Base-by-base conservation (phyloP, 1,140 invertebrate species). In the Heliconius congener region DNA sequence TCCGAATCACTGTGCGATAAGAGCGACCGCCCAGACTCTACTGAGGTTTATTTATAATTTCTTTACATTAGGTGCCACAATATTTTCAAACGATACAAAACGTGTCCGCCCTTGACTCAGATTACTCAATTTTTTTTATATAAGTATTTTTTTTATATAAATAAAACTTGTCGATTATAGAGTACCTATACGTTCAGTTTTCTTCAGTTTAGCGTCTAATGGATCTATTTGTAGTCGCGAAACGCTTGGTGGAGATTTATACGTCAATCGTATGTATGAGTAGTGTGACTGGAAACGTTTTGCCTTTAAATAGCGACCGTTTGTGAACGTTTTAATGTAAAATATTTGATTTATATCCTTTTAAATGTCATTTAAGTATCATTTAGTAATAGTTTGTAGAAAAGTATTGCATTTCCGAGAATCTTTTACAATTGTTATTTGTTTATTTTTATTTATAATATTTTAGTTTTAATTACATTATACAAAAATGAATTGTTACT, bases 21-120 rank as follows among this genome's bases (percentile, higher is more conserved):
- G 74, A 75, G 37, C 81, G 83, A 78, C 71, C 83, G 85, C 73
- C 84, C 81, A 76, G 80, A 84, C 84, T 76, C 84, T 71, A 93
- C 92, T 91, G 90, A 83, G 86, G 27, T 91, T 91, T 93, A 93
- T 92, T 93, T 92, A 92, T 93, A 93, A 90, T 87, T 83, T 82
- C 82, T 84, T 82, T 76, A 79, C 85, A 89, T 88, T 90, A 91
- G 86, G 87, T 90, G 85, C 87, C 85, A 90, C 82, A 86, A 84
- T 86, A 84, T 84, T 86, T 86, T 86, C 82, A 81, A 81, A 85
- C 55, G 76, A 78, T 76, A 66, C 27, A 66, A 57, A 57, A 66
- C 27, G 70, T 81, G 81, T 19, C 73, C 83, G 84, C 71, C 84
- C 84, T 86, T 86, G 84, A 83, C 84, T 86, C 79, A 83, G 39